Evolutionary conservation across 92 coral and sea anemone species (phyloP).

Genomic region (Porites rus): DNA sequence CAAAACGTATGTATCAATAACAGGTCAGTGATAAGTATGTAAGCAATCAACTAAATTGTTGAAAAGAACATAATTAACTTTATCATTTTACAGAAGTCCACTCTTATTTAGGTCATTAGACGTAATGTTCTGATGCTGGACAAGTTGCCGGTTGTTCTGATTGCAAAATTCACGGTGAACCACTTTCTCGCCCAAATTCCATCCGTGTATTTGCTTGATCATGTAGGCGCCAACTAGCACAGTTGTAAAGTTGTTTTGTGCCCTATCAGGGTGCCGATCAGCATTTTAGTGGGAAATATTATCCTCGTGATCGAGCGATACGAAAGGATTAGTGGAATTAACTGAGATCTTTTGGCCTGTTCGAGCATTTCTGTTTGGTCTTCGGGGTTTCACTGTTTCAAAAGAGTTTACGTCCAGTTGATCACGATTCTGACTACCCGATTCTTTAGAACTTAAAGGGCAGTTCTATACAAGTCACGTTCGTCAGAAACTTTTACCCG

Average conservation of each 20-base stretch:
- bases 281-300: background rate
- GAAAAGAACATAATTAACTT: background rate
- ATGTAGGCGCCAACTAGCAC: background rate
- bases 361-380: background rate
- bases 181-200: background rate
- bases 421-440: background rate
- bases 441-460: background rate
- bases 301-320: slow-evolving; percentile 2
- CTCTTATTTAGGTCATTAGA: background rate
- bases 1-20: background rate
- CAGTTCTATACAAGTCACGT: background rate
- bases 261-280: background rate
- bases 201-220: background rate
- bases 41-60: background rate
- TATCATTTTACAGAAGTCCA: background rate
- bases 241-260: background rate
- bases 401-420: background rate
- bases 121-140: background rate
- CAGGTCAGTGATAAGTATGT: background rate
- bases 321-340: background rate
- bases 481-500: background rate
- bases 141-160: background rate
- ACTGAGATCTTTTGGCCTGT: slow-evolving; percentile 2
- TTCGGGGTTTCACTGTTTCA: too few species aligned
- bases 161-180: background rate